Percentiles rank a stretch among this genome's conserved stretches.
These are phyloP conservation scores for Pedionomus torquatus DNA, from an alignment of 2,113 vertebrate species.

Conservation along the genomic window DNA sequence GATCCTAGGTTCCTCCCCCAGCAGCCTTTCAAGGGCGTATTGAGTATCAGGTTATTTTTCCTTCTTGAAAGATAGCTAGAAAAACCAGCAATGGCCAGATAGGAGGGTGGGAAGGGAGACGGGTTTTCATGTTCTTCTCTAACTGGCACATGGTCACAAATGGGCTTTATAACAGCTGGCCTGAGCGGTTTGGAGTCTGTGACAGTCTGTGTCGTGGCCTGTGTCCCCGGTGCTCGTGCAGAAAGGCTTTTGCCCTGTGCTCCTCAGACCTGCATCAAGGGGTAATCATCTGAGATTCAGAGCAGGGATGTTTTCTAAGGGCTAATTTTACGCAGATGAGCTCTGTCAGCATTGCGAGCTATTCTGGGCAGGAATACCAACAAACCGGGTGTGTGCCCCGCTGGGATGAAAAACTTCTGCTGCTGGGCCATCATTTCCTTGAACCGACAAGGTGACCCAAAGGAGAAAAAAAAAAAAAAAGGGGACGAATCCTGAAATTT, in stretches of 20 bases:
- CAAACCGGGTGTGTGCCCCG: background rate
- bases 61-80: background rate
- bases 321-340: slow-evolving; percentile 26
- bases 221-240: background rate
- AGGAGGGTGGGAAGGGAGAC: background rate
- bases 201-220: background rate
- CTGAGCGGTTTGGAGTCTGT: background rate
- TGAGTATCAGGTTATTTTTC: background rate
- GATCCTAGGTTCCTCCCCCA: background rate
- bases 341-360: slow-evolving; percentile 8
- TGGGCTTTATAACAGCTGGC: background rate
- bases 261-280: background rate
- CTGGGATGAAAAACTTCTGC: slow-evolving; percentile 7
- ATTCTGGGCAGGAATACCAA: slow-evolving; percentile 13
- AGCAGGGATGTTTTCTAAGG: background rate
- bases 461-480: background rate
- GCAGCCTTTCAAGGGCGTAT: background rate
- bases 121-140: background rate
- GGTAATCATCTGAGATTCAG: background rate
- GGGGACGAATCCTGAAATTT: background rate
- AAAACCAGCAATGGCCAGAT: background rate
- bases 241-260: background rate
- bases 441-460: background rate
- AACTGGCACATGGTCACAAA: background rate
- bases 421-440: background rate